Conservation (phyloP, 2,888 invertebrate species). For the Tinea pellionella region DNA sequence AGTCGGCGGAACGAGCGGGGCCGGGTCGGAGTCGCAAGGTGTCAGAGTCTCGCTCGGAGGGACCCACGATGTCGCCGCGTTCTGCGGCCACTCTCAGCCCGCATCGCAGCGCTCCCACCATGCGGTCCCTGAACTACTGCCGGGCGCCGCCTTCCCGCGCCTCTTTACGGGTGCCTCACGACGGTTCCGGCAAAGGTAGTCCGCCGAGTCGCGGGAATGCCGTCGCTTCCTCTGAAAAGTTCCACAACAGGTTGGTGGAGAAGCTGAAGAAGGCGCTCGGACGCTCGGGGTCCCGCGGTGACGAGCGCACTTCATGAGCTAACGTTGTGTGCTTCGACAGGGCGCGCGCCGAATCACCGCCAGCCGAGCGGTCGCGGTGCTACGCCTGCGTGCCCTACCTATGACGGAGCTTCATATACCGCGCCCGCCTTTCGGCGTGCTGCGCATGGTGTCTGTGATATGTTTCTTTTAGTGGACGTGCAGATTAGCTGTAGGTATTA, state of each 20-base stretch:
- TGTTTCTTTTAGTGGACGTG: background rate
- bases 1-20: slow-evolving; percentile 63
- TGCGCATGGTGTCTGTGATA: background rate
- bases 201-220: slow-evolving; percentile 64
- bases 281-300: slow-evolving; percentile 60
- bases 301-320: slow-evolving; percentile 68
- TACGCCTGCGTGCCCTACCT: slow-evolving; percentile 61
- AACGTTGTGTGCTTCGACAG: slow-evolving; percentile 31
- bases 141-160: slow-evolving; percentile 64
- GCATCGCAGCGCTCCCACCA: slow-evolving; percentile 76
- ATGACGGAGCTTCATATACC: slow-evolving; percentile 37
- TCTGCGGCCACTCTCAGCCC: slow-evolving; percentile 66
- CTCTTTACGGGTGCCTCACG: slow-evolving; percentile 70
- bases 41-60: slow-evolving; percentile 81
- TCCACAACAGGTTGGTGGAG: slow-evolving; percentile 83
- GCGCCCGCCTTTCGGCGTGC: slow-evolving; percentile 1
- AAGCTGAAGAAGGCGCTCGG: slow-evolving; percentile 80
- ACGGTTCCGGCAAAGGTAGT: slow-evolving; percentile 69
- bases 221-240: slow-evolving; percentile 73
- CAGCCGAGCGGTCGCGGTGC: slow-evolving; percentile 49
- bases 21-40: slow-evolving; percentile 74
- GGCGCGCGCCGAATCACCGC: slow-evolving; percentile 55
- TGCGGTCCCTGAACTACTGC: slow-evolving; percentile 69
- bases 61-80: slow-evolving; percentile 76
- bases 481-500: slow-evolving; percentile 1